phyloP scores from a whole-genome alignment of 2,888 invertebrate species.

The Eretmocerus hayati region DNA sequence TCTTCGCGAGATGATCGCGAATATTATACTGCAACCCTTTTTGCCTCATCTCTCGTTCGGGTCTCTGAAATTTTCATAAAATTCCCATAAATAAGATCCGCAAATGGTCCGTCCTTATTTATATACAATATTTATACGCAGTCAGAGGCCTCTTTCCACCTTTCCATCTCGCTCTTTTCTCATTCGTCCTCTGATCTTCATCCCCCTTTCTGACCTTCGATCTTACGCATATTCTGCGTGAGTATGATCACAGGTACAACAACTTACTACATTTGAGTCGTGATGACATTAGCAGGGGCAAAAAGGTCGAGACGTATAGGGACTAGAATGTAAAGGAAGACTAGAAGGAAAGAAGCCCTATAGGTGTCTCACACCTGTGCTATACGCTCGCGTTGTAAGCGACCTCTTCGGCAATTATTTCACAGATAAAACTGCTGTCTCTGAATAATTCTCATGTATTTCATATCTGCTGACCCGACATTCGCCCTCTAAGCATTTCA shows the following conservation, averaged over 20 bases:
- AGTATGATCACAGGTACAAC: neutral
- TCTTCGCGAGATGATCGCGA: constrained; percentile 11
- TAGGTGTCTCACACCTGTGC: constrained; percentile 20
- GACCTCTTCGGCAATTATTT: constrained; percentile 18
- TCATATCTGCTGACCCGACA: constrained; percentile 19
- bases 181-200: constrained; percentile 4
- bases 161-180: constrained; percentile 1
- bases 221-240: neutral
- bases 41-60: constrained; percentile 8
- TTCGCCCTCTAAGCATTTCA: no score
- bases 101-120: constrained; percentile 35
- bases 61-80: constrained; percentile 42
- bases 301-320: constrained; percentile 18
- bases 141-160: neutral
- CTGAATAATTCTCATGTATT: constrained; percentile 24
- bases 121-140: constrained; percentile 43
- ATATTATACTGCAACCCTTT: constrained; percentile 23
- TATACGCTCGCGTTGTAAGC: constrained; percentile 9
- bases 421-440: constrained; percentile 23
- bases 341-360: constrained; percentile 8
- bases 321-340: constrained; percentile 4
- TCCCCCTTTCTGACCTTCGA: constrained; percentile 4
- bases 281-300: constrained; percentile 21
- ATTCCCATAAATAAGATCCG: constrained; percentile 38
- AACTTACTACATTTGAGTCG: neutral